Conservation (phyloP, 2,113 vertebrate species). For the Porphyrio hochstetteri region DNA sequence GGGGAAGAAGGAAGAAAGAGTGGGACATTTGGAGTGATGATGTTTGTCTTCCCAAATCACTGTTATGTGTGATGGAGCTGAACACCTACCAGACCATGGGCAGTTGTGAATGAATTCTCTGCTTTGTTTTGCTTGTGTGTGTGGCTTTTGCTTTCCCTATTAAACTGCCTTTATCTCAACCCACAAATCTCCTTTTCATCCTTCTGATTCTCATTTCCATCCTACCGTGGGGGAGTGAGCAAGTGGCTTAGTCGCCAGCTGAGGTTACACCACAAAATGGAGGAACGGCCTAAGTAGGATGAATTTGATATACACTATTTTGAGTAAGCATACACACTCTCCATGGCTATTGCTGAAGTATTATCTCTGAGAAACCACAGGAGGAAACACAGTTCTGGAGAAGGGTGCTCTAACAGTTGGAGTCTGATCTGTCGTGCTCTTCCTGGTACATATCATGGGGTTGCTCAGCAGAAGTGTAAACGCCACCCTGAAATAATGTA, state of each 20-base stretch:
- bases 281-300: background rate
- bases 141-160: background rate
- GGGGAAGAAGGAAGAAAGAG: background rate
- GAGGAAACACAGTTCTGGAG: background rate
- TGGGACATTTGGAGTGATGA: background rate
- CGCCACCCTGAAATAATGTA: background rate
- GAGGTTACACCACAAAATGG: background rate
- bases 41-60: background rate
- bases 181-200: background rate
- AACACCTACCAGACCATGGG: background rate
- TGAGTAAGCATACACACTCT: background rate
- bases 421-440: background rate
- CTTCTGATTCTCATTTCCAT: background rate
- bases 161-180: background rate
- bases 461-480: background rate
- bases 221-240: fast-evolving
- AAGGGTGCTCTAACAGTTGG: background rate
- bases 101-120: background rate
- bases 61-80: fast-evolving
- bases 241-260: fast-evolving
- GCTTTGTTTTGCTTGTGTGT: background rate
- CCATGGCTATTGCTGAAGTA: background rate
- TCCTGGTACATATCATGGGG: fast-evolving
- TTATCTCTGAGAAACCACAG: background rate
- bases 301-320: background rate